Conservation (phyloP, 2,888 invertebrate species). For the Zelleria hepariella region DNA sequence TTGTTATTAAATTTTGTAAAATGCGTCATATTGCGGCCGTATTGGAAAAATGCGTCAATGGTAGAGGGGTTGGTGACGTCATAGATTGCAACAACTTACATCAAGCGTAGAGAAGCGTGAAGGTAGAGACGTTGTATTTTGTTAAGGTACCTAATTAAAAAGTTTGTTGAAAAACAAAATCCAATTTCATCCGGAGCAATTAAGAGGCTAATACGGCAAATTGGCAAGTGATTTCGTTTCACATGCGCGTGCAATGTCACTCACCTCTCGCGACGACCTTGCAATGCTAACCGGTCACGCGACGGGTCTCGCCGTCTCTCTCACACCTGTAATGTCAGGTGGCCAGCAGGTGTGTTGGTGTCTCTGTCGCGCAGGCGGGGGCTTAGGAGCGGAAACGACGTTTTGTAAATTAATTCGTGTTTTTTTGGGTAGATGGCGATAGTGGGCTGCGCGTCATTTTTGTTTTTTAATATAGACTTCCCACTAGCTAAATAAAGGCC, state of each 20-base stretch:
- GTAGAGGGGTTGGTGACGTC: too few relatives aligned
- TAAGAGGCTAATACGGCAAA: conserved; percentile 28
- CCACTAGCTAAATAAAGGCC: too few relatives aligned
- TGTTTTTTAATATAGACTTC: background rate
- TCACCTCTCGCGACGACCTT: conserved; percentile 65
- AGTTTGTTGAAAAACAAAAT: too few relatives aligned
- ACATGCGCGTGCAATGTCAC: conserved; percentile 43
- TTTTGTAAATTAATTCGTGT: conserved; percentile 12
- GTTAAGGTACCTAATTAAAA: too few relatives aligned
- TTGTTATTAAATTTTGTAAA: too few relatives aligned
- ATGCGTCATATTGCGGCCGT: too few relatives aligned
- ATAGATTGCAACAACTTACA: too few relatives aligned
- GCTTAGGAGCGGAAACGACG: conserved; percentile 30
- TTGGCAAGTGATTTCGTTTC: conserved; percentile 44
- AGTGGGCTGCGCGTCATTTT: background rate
- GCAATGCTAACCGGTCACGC: conserved; percentile 68
- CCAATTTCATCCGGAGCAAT: background rate
- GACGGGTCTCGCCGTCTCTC: conserved; percentile 34
- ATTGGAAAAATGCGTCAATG: too few relatives aligned
- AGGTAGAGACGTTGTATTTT: too few relatives aligned
- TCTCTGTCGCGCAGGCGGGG: conserved; percentile 21
- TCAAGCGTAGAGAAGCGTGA: too few relatives aligned
- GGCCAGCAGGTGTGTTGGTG: conserved; percentile 10
- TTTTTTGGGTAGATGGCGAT: background rate
- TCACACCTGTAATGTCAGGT: conserved; percentile 9